Evolutionary conservation across 2,888 invertebrate genomes (phyloP).

Genomic region (Hydrotaea diabolus): DNA sequence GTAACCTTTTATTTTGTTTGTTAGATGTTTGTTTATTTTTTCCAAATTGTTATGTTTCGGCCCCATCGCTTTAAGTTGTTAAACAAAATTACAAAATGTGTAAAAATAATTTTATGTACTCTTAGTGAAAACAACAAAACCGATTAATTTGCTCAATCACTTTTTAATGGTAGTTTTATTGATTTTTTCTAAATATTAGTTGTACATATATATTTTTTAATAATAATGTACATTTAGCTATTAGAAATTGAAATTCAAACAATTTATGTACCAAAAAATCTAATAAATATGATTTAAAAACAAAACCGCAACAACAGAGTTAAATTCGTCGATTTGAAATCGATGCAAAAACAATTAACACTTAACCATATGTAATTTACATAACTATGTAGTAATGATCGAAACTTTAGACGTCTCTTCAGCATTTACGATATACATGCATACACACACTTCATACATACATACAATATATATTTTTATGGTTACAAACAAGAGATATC

Average conservation of each 20-base stretch:
- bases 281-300: slow-evolving; percentile 60
- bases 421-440: background rate
- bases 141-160: slow-evolving; percentile 44
- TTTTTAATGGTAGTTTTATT: slow-evolving; percentile 47
- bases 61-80: slow-evolving; percentile 49
- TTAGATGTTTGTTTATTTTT: slow-evolving; percentile 64
- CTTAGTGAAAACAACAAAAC: slow-evolving; percentile 49
- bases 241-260: slow-evolving; percentile 66
- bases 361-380: background rate
- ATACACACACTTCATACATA: background rate
- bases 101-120: slow-evolving; percentile 52
- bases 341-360: background rate
- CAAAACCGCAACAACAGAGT: slow-evolving; percentile 26
- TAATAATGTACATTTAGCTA: slow-evolving; percentile 60
- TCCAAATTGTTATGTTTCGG: slow-evolving; percentile 77
- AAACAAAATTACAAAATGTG: slow-evolving; percentile 44
- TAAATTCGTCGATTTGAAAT: background rate
- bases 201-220: slow-evolving; percentile 62
- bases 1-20: slow-evolving; percentile 51
- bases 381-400: background rate
- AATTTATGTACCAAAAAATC: slow-evolving; percentile 77
- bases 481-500: background rate
- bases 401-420: background rate
- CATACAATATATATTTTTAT: background rate
- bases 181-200: slow-evolving; percentile 54